Evolutionary conservation across 2,113 vertebrate genomes (phyloP).

Genomic region (Gavialis gangeticus): DNA sequence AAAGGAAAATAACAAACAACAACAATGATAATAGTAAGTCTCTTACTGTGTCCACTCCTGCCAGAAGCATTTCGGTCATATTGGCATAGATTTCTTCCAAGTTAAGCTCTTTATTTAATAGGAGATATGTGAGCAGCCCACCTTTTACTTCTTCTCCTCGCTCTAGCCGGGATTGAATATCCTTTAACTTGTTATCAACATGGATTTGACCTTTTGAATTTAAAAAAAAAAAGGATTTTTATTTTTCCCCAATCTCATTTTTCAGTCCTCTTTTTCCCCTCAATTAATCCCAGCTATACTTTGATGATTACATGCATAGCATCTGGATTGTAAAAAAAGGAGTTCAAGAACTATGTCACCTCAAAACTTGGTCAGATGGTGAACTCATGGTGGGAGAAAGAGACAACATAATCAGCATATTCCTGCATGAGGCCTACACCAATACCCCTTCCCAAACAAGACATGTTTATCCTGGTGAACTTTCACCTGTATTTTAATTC

Average conservation of each 20-base stretch:
- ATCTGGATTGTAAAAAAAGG: background rate
- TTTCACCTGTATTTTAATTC: background rate
- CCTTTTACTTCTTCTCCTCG: constrained; percentile 83
- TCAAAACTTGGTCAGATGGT: background rate
- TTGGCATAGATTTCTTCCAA: constrained; percentile 95
- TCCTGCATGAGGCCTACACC: background rate
- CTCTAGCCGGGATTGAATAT: constrained; percentile 83
- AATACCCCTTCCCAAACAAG: background rate
- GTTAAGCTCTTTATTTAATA: constrained; percentile 87
- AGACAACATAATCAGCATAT: background rate
- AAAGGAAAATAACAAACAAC: background rate
- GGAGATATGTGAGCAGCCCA: constrained; percentile 89
- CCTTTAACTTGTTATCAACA: constrained; percentile 84
- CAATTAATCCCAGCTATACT: background rate
- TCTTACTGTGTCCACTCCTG: constrained; percentile 92
- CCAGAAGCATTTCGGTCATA: constrained; percentile 93
- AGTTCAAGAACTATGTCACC: background rate
- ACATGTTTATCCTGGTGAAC: background rate
- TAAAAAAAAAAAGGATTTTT: background rate
- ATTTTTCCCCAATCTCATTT: background rate
- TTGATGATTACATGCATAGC: background rate
- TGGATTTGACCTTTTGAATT: constrained; percentile 87
- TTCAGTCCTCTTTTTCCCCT: background rate
- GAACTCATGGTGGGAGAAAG: background rate
- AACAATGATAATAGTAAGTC: background rate